Conservation (phyloP, 2,113 vertebrate species). For the Cyprinodon tularosa region DNA sequence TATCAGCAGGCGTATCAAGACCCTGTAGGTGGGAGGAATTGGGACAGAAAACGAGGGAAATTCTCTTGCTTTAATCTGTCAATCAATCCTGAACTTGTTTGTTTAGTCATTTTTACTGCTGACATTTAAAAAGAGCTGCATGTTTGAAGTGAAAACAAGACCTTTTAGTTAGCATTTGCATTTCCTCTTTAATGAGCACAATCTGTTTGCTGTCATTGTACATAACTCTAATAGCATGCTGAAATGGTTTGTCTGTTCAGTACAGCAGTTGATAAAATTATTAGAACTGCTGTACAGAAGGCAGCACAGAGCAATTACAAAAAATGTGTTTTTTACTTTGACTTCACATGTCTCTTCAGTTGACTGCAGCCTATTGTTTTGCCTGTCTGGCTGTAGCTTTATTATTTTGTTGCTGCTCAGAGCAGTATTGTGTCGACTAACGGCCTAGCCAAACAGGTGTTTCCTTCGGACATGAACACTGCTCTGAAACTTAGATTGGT, state of each 20-base stretch:
- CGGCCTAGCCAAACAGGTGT: conserved; percentile 1
- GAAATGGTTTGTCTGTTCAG: neutral
- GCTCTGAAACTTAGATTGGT: neutral
- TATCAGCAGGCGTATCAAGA: conserved; percentile 30
- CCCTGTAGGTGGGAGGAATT: conserved; percentile 43
- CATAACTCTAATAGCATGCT: neutral
- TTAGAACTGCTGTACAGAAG: neutral
- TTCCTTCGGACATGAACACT: neutral
- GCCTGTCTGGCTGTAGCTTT: neutral
- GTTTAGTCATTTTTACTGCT: conserved; percentile 24
- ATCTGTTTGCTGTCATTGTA: neutral
- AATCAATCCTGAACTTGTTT: conserved; percentile 54
- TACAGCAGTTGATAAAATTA: neutral
- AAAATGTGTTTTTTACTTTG: neutral
- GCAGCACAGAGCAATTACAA: neutral
- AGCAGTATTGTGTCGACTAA: neutral
- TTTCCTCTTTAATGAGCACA: neutral
- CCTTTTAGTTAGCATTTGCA: neutral
- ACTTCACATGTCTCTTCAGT: neutral
- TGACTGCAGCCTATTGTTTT: conserved; percentile 1
- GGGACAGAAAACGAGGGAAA: conserved; percentile 39
- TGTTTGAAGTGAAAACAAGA: neutral
- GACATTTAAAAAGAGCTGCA: neutral
- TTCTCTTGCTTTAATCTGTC: conserved; percentile 44
- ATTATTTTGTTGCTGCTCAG: conserved; percentile 5